A percentile compares a stretch with the other conserved stretches of the same genome.
These are phyloP conservation scores for Arbacia lixula DNA, from an alignment of 53 echinoderm and acorn worm species.

Conservation along the genomic window DNA sequence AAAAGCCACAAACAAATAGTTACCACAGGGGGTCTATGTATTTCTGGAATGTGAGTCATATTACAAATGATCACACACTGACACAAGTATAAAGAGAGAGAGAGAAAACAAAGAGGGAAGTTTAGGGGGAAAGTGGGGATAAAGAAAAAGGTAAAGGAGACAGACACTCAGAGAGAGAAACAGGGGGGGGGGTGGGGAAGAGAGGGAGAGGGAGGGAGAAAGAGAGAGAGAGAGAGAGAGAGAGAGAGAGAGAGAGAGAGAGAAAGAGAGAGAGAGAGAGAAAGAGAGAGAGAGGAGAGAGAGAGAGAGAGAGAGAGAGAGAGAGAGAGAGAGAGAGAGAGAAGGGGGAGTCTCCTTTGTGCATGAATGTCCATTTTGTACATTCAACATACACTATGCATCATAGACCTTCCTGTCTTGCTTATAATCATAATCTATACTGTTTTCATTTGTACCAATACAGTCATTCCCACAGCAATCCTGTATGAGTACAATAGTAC, in stretches of 20 bases:
- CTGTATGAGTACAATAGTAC: no score
- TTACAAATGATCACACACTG: background rate
- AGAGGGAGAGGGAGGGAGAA: background rate
- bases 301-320: background rate
- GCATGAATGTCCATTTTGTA: no score
- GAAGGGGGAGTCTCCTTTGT: background rate
- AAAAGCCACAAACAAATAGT: slow-evolving; percentile 20
- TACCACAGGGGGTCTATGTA: slow-evolving; percentile 3
- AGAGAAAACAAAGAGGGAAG: no score
- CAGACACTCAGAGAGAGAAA: background rate
- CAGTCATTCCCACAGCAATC: no score
- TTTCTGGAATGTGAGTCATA: slow-evolving; percentile 28
- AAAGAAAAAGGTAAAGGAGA: background rate
- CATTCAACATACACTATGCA: no score
- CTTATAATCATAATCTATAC: no score
- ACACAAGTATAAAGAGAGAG: no score
- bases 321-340: background rate
- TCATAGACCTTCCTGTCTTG: no score
- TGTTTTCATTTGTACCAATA: no score
- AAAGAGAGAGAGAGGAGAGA: background rate
- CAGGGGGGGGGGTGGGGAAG: background rate
- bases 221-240: background rate
- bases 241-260: background rate
- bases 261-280: background rate
- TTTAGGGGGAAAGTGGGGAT: no score